Conservation (phyloP, 2,113 vertebrate species). For the Brienomyrus brachyistius region DNA sequence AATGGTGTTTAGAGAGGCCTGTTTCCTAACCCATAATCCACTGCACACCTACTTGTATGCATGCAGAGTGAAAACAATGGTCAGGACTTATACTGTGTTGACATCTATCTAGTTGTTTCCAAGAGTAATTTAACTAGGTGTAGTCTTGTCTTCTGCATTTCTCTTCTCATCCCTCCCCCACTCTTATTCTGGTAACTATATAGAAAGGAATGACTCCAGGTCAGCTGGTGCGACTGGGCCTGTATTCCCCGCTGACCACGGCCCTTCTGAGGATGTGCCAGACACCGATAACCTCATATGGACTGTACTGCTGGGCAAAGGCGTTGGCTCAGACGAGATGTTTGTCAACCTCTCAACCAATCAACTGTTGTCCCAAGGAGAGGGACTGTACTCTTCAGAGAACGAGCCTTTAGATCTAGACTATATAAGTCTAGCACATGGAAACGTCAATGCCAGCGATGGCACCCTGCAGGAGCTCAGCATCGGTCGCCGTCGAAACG, state of each 20-base stretch:
- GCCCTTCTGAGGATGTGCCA: conserved; percentile 53
- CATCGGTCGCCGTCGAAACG: conserved; percentile 59
- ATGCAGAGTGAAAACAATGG: background rate
- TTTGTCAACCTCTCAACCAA: conserved; percentile 73
- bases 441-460: conserved; percentile 49
- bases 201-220: conserved; percentile 55
- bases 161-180: background rate
- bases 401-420: conserved; percentile 58
- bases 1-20: background rate
- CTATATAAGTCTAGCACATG: conserved; percentile 59
- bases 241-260: conserved; percentile 30
- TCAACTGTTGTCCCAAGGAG: conserved; percentile 68
- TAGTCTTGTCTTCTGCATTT: background rate
- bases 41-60: background rate
- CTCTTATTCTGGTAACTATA: background rate
- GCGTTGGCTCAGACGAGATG: conserved; percentile 60
- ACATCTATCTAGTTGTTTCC: background rate
- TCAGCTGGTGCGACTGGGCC: conserved; percentile 36
- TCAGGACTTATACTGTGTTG: background rate
- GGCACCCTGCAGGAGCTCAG: conserved; percentile 74
- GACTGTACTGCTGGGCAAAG: conserved; percentile 62
- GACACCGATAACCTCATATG: conserved; percentile 76
- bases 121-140: background rate
- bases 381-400: conserved; percentile 49
- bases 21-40: background rate